Percentiles rank a stretch among this genome's conserved stretches.
phyloP scores from a whole-genome alignment of 2,888 invertebrate species.

The Encarsia formosa region DNA sequence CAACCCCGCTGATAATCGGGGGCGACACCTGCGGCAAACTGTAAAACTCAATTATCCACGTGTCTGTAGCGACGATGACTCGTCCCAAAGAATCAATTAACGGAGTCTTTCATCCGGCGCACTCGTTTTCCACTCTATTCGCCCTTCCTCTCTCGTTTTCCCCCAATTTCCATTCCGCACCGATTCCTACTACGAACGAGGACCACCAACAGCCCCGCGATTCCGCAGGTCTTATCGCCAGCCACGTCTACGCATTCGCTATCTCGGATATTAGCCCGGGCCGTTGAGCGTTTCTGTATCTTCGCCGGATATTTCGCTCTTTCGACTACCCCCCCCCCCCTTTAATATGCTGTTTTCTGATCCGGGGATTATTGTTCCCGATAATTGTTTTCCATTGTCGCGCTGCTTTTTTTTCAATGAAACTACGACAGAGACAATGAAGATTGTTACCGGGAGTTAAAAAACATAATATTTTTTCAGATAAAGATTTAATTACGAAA shows the following conservation, averaged over 20 bases:
- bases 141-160: slow-evolving; percentile 2
- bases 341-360: slow-evolving; percentile 13
- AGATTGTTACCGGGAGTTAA: too few species aligned
- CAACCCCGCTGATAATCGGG: too few species aligned
- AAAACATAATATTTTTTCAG: too few species aligned
- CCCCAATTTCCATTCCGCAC: slow-evolving; percentile 8
- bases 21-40: too few species aligned
- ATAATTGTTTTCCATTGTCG: not conserved
- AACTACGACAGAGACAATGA: too few species aligned
- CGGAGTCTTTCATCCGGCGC: too few species aligned
- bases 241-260: slow-evolving; percentile 16
- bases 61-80: too few species aligned
- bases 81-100: too few species aligned
- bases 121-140: slow-evolving; percentile 16
- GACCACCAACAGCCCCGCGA: not conserved
- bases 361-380: slow-evolving; percentile 1
- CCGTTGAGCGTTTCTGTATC: slow-evolving; percentile 19
- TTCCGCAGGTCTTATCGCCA: slow-evolving; percentile 17
- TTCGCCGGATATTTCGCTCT: slow-evolving; percentile 12
- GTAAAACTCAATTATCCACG: too few species aligned
- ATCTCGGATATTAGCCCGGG: slow-evolving; percentile 26
- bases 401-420: too few species aligned
- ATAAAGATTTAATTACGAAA: too few species aligned
- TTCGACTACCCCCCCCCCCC: not conserved
- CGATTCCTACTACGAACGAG: not conserved